Evolutionary conservation across 2,888 invertebrate species (phyloP).

Genomic region (Neoascia interrupta): DNA sequence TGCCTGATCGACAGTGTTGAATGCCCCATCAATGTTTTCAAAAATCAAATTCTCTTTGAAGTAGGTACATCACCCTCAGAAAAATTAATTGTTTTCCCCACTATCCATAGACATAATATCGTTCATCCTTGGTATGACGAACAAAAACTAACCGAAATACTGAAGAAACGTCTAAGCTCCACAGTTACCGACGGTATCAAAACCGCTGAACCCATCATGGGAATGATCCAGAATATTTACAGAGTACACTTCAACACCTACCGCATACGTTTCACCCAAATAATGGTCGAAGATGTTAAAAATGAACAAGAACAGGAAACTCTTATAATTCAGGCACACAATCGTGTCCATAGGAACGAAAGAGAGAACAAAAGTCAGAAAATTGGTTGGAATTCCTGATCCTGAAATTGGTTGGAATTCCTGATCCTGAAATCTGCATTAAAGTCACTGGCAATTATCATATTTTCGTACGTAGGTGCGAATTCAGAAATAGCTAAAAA

Average conservation of each 20-base stretch:
- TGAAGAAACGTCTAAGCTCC: not conserved
- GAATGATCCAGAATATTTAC: slow-evolving; percentile 4
- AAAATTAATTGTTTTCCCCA: no score
- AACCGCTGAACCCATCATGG: slow-evolving; percentile 6
- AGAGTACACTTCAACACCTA: slow-evolving; percentile 3
- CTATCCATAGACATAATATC: no score
- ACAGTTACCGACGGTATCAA: slow-evolving; percentile 2
- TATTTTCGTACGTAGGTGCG: no score
- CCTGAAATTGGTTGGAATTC: no score
- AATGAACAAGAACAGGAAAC: not conserved
- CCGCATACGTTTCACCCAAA: slow-evolving; percentile 5
- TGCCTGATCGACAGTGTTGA: no score
- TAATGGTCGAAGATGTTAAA: not conserved
- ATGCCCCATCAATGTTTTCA: no score
- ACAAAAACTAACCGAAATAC: not conserved
- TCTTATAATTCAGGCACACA: not conserved
- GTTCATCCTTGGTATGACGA: not conserved
- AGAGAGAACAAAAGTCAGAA: slow-evolving; percentile 10
- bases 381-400: no score
- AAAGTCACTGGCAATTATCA: no score
- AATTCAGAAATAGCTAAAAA: no score
- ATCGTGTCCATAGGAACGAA: not conserved
- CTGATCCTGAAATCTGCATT: no score
- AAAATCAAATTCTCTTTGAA: no score
- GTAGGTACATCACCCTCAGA: no score